A percentile compares a stretch with the other conserved stretches of the same genome.
Evolutionary conservation across 2,113 vertebrate species (phyloP).

Genomic region (Hyperopisus bebe): DNA sequence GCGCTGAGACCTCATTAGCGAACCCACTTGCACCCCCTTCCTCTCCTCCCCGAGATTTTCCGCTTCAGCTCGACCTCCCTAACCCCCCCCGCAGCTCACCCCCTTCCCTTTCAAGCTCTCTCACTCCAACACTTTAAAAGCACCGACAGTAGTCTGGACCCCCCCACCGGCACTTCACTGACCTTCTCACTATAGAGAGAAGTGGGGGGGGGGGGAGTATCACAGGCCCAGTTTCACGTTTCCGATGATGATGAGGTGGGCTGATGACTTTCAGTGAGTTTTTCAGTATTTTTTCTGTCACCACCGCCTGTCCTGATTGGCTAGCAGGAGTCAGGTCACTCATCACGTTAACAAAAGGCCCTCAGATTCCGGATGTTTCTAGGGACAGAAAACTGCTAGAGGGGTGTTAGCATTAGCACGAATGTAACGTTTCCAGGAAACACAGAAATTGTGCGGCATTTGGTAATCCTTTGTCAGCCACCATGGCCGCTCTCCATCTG

Average conservation of each 20-base stretch:
- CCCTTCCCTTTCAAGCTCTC: constrained; percentile 27
- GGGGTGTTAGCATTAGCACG: not conserved
- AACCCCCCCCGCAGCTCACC: constrained; percentile 25
- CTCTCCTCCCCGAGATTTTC: constrained; percentile 24
- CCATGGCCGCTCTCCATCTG: not conserved
- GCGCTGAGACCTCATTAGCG: constrained; percentile 45
- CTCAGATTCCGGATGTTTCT: not conserved
- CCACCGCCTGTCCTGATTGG: not conserved
- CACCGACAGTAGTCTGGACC: constrained; percentile 19
- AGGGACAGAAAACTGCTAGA: not conserved
- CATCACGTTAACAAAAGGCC: not conserved
- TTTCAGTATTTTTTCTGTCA: not conserved
- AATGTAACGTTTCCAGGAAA: not conserved
- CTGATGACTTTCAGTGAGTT: not conserved
- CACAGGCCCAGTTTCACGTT: constrained; percentile 27
- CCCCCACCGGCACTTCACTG: constrained; percentile 30
- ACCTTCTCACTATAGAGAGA: constrained; percentile 22
- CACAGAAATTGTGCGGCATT: not conserved
- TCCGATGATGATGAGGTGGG: constrained; percentile 13
- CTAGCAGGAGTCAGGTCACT: not conserved
- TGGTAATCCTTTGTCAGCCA: not conserved
- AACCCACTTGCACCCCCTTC: constrained; percentile 35
- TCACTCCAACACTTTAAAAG: constrained; percentile 8
- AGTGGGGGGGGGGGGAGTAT: constrained; percentile 23
- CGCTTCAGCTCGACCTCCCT: constrained; percentile 26